Evolutionary conservation across 2,888 invertebrate genomes (phyloP), one percentile per base, ranked within the genome.

Genomic region (Drosophila hamatofila): DNA sequence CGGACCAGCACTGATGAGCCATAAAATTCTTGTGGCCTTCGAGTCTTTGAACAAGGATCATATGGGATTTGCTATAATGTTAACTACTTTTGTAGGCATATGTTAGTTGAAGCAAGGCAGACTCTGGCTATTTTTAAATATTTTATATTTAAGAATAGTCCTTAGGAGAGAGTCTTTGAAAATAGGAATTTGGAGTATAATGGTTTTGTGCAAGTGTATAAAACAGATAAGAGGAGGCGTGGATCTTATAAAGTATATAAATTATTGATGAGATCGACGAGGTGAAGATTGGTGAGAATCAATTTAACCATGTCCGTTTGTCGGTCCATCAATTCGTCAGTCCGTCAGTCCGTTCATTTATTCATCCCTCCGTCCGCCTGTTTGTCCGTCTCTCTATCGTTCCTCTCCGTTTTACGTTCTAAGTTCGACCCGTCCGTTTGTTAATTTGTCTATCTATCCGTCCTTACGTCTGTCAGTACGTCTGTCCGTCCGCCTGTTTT

Each of bases 1-100:
- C 67, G 52, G 51, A 9, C 67, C 59, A 30, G 37, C 57, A 64
- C 49, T 63, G 80, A 75, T 80, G 89, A 64, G 84, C 81, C 74
- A 84, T 82, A 82, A 87, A 89, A 87, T 83, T 68, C 72, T 83
- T 86, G 77, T 65, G 69, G 70, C 68, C 81, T 60, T 68, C 65
- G 73, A 73, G 70, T 65, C 65, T 68, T 76, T 62, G 56, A 52
- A 58, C 81, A 66, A 54, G 16, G 37, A 72, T 78, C 78, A 68
- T 49, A 12, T 39, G 59, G 66, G 65, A 77, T 57, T 81, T 60
- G 42, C 44, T 44, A 51, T 35, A 44, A 44, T 42, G 51, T 59
- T 75, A 49, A 58, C 62, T 52, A 44, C 51, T 30, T 39, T 41
- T 54, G 41, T 25, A 33, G n/a, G 12, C 39, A 23, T 14, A 44